Evolutionary conservation across 92 coral and sea anemone species (phyloP), one percentile per base, ranked within the genome.

Genomic region (Parazoanthus darwini): DNA sequence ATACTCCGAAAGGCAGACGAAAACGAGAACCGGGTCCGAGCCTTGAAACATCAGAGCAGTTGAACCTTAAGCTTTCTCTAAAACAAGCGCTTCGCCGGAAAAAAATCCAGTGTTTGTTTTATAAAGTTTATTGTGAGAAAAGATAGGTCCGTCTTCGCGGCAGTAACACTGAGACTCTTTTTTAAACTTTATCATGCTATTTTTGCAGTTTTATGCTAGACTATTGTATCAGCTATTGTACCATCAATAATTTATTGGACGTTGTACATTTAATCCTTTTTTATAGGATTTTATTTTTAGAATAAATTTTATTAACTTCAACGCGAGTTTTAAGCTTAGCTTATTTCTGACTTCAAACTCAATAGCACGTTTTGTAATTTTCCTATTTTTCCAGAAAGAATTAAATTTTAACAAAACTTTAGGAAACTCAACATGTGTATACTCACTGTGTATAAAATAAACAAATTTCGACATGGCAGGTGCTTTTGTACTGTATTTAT

Each of bases 31-130:
- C 18, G 86, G 88, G 29, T 84, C 90, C 18, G 85, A 89, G 81
- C 94, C 90, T 89, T 82, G 88, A 44, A 91, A 91, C 56, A 85
- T 91, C 59, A 84, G 94, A 89, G 81, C 94, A 78, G 92, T 89
- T 58, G 89, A 91, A 79, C 87, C 93, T 46, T 70, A 68, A 59
- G 88, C 79, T 66, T 84, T 84, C 56, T 46, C 75, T 67, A 58
- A 26, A 33, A 20, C 88, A 84, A 84, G 63, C 7, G 63, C 56
- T 59, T 84, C 87, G 56, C 87, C 59, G 36, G 78, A 84, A 63
- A 84, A 35, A 84, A 68, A 84, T 66, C 88, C 71, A 56, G 43
- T 82, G 86, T 82, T 58, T n/a, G n/a, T n/a, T n/a, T n/a, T 82
- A 82, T 75, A 82, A 82, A 82, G 67, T 58, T 58, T 67, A 67